phyloP scores from a whole-genome alignment of 1,140 invertebrate species.

The Pantala flavescens region DNA sequence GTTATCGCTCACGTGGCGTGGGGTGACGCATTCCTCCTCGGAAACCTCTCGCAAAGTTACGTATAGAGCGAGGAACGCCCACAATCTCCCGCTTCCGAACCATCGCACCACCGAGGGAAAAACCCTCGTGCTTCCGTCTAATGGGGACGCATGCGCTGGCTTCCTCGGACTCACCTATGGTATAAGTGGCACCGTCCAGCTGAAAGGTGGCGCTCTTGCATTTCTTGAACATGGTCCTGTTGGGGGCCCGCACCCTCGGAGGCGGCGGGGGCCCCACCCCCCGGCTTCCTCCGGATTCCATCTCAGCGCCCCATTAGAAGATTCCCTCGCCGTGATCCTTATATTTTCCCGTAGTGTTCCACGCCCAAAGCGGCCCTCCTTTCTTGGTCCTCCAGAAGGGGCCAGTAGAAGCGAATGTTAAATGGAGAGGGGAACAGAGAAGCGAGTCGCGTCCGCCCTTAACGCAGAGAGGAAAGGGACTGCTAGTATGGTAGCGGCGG shows the following conservation, averaged over 20 bases:
- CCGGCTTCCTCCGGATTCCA: background rate
- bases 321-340: background rate
- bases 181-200: constrained; percentile 64
- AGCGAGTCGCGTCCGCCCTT: background rate
- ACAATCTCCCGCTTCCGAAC: too few relatives aligned
- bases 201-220: constrained; percentile 69
- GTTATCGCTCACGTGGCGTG: too few relatives aligned
- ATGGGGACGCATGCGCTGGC: too few relatives aligned
- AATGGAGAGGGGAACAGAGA: background rate
- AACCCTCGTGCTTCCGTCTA: too few relatives aligned
- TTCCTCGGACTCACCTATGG: constrained; percentile 51
- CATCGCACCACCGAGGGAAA: too few relatives aligned
- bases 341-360: background rate
- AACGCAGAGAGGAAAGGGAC: background rate
- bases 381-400: background rate
- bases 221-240: constrained; percentile 48
- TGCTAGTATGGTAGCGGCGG: background rate
- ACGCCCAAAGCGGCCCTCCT: background rate
- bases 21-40: too few relatives aligned
- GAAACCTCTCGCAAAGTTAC: too few relatives aligned
- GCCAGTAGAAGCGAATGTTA: background rate
- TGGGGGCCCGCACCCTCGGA: constrained; percentile 31
- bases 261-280: constrained; percentile 20
- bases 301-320: background rate
- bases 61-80: too few relatives aligned